Evolutionary conservation across 2,113 vertebrate genomes (phyloP).

Genomic region (Chloropsis cyanopogon): DNA sequence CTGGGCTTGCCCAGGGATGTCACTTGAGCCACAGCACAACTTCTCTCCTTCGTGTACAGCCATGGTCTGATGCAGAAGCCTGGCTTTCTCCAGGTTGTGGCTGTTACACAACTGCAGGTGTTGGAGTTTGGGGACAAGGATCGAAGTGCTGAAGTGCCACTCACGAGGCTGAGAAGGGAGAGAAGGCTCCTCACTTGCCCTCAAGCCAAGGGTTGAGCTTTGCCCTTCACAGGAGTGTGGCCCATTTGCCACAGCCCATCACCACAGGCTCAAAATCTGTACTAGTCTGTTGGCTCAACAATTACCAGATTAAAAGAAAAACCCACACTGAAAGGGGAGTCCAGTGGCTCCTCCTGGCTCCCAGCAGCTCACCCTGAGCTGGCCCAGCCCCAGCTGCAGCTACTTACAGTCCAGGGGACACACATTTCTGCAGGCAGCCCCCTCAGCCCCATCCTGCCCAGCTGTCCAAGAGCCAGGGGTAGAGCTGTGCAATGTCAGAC

Average conservation of each 20-base stretch:
- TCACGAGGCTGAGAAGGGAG: fast-evolving
- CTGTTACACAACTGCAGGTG: fast-evolving
- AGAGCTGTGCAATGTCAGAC: background rate
- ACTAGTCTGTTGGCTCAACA: background rate
- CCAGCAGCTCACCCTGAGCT: background rate
- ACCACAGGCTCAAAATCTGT: background rate
- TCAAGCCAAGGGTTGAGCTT: background rate
- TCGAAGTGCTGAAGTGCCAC: background rate
- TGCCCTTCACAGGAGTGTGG: background rate
- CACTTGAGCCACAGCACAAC: background rate
- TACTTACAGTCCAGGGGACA: background rate
- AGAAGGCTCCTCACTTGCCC: background rate
- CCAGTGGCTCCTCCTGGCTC: background rate
- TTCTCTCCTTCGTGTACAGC: background rate
- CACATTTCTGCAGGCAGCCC: fast-evolving
- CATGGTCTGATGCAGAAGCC: background rate
- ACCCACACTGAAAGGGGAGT: background rate
- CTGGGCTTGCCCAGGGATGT: background rate
- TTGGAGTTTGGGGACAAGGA: background rate
- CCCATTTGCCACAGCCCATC: background rate
- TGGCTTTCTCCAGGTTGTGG: background rate
- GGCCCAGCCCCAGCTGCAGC: background rate
- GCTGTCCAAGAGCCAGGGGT: background rate
- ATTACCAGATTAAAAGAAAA: background rate
- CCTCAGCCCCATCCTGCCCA: background rate